Evolutionary conservation across 2,888 invertebrate species (phyloP).

Genomic region (Athalia cordata): DNA sequence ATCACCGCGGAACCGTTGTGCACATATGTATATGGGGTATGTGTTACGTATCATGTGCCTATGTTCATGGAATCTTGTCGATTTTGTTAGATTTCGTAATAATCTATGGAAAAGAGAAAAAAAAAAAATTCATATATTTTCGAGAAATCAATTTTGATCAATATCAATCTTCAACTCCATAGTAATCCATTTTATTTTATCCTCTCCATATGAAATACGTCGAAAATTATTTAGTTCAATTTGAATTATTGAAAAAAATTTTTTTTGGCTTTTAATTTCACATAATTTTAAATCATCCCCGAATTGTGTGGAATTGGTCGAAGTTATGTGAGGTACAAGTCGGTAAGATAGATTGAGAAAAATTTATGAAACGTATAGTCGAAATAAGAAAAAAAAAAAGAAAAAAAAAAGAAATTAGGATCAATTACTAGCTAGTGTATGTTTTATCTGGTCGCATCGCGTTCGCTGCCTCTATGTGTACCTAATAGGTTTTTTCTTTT

Average conservation of each 20-base stretch:
- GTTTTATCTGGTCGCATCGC: slow-evolving; percentile 40
- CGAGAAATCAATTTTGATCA: background rate
- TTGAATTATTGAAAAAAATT: too few species aligned
- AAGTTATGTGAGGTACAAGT: too few species aligned
- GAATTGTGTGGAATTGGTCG: background rate
- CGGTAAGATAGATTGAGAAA: background rate
- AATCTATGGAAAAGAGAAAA: too few species aligned
- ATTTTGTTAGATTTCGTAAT: too few species aligned
- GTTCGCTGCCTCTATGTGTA: background rate
- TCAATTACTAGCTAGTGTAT: slow-evolving; percentile 5
- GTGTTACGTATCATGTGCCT: too few species aligned
- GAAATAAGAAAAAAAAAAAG: background rate
- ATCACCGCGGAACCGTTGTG: too few species aligned
- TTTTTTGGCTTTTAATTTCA: too few species aligned
- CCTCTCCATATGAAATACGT: too few species aligned
- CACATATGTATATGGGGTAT: too few species aligned
- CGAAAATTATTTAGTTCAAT: background rate
- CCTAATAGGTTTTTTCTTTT: slow-evolving; percentile 34
- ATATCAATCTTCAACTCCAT: too few species aligned
- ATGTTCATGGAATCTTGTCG: too few species aligned
- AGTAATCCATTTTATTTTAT: background rate
- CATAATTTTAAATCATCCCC: background rate
- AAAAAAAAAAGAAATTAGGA: slow-evolving; percentile 3
- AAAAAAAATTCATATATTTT: too few species aligned
- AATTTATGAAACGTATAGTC: background rate